Conservation (phyloP, 2,113 vertebrate genomes). For the Lanius ludovicianus region DNA sequence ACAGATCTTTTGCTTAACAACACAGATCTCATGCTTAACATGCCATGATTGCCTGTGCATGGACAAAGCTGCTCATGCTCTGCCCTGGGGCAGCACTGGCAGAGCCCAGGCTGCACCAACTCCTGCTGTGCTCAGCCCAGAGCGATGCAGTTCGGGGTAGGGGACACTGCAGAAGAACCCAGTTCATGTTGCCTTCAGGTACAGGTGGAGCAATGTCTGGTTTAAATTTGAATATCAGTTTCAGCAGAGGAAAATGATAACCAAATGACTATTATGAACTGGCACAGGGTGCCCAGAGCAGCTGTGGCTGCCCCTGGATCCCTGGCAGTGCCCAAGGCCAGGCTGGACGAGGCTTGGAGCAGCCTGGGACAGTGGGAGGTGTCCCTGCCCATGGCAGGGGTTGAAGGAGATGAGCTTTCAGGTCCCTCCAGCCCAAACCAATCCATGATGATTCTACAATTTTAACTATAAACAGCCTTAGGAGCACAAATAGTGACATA, state of each 20-base stretch:
- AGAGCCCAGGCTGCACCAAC: neutral
- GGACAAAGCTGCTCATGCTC: neutral
- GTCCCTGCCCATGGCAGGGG: neutral
- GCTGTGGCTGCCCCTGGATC: neutral
- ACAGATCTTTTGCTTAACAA: neutral
- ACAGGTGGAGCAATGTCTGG: neutral
- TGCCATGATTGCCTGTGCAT: accelerated
- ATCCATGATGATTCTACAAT: neutral
- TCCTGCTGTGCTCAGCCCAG: neutral
- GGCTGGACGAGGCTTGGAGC: neutral
- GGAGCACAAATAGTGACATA: neutral
- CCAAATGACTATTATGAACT: neutral
- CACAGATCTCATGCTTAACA: neutral
- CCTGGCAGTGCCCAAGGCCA: neutral
- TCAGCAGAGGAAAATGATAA: neutral
- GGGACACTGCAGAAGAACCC: neutral
- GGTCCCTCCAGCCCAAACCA: neutral
- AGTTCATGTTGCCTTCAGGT: neutral
- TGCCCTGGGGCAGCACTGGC: accelerated
- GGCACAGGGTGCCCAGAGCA: neutral
- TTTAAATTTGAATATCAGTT: neutral
- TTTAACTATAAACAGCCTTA: neutral
- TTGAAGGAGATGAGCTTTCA: neutral
- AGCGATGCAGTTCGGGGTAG: accelerated
- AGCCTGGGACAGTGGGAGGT: neutral